Evolutionary conservation across 2,113 vertebrate species (phyloP), one percentile per base, ranked within the genome.

Genomic region (Hemicordylus capensis): DNA sequence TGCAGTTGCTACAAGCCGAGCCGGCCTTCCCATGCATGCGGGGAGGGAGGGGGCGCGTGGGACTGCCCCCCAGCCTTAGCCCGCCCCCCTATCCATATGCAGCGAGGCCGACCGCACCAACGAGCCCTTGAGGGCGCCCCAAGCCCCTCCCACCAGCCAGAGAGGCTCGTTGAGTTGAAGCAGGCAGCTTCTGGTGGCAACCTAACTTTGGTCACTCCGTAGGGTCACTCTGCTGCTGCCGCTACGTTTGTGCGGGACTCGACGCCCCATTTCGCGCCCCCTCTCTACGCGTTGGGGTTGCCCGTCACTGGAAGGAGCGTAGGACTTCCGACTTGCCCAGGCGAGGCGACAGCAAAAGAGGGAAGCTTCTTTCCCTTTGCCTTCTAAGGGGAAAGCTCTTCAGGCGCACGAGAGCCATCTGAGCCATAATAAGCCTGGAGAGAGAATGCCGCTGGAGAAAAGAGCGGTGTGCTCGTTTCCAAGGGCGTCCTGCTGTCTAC

Each of bases 41-140:
- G 90, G 26, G 79, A 37, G 83, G 84, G 79, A 31, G 73, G 77
- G 20, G 22, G 72, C 28, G 42, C 24, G 74, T 39, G 75, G 39
- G 74, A 48, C 63, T 46, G 61, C 63, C 63, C 80, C 59, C 59
- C 70, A 10, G 76, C 76, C 54, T 85, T 54, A 61, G 64, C 84
- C 84, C 84, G 84, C 84, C 83, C 64, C 74, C 10, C 51, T 28
- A 74, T 85, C 74, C 54, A 26, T 61, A 72, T 61, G 84, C 83
- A 69, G 51, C 63, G 19, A 77, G 75, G 37, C 83, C 44, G 37
- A 37, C 20, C 64, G 28, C 83, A 17, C 37, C 51, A 24, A 54
- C 37, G 14, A n/a, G 24, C 44, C 37, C 51, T 61, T 24, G 46
- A 44, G 51, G 54, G 31, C 51, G 14, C 78, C 28, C 3, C 37